Percentiles rank a stretch among this genome's conserved stretches.
These are phyloP conservation scores for Pempheris klunzingeri DNA, from an alignment of 2,797 vertebrate species.

Conservation along the genomic window DNA sequence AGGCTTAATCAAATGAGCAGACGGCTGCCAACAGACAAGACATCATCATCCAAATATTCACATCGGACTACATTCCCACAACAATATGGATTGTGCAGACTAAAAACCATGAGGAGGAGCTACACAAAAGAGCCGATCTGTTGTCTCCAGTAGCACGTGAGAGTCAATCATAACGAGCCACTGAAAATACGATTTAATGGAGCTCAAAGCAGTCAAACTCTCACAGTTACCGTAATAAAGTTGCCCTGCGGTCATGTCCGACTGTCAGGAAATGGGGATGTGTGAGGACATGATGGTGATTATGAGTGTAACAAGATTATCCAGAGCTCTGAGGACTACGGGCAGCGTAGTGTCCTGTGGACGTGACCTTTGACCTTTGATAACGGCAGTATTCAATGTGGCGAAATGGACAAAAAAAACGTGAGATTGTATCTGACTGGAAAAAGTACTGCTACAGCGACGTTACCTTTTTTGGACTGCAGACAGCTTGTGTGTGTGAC, in stretches of 20 bases:
- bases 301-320: slow-evolving; percentile 61
- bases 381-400: background rate
- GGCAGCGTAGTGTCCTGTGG: slow-evolving; percentile 32
- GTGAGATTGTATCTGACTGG: background rate
- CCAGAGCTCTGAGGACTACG: slow-evolving; percentile 9
- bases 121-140: slow-evolving; percentile 17
- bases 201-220: slow-evolving; percentile 45
- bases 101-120: slow-evolving; percentile 15
- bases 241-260: slow-evolving; percentile 59
- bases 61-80: slow-evolving; percentile 58
- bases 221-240: slow-evolving; percentile 37
- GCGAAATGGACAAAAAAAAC: background rate
- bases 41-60: slow-evolving; percentile 64
- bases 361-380: slow-evolving; percentile 32
- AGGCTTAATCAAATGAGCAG: slow-evolving; percentile 76
- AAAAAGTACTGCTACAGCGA: background rate
- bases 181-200: slow-evolving; percentile 23
- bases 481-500: slow-evolving; percentile 37
- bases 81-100: slow-evolving; percentile 18
- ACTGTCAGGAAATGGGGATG: slow-evolving; percentile 63
- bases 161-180: slow-evolving; percentile 8
- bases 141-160: background rate
- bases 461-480: background rate
- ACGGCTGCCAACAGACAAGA: slow-evolving; percentile 60
- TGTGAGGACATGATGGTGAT: slow-evolving; percentile 56